Base-by-base conservation (phyloP, 1,140 invertebrate genomes). In the Caligus rogercresseyi region DNA sequence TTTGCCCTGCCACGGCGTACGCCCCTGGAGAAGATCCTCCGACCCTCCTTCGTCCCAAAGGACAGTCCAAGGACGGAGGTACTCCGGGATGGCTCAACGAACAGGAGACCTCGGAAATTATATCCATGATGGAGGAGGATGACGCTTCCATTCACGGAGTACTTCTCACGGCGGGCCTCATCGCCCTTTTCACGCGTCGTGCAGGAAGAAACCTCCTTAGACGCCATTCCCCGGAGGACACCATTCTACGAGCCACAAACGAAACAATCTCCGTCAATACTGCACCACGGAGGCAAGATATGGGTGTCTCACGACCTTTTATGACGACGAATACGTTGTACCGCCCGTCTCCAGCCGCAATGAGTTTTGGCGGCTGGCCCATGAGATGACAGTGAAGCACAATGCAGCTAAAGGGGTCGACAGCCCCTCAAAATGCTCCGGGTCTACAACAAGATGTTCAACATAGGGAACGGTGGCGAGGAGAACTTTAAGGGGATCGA, bases 301-400 rank as follows among this genome's bases (percentile, higher is more conserved):
- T 11, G 57, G 57, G 14, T 60, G 57, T n/a, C 26, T 60, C 4
- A 31, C 20, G 1, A 31, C 57, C 25, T 60, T 18, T 18, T 60
- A 26, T n/a, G 57, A 60, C 2, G 14, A 2, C 15, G 57, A 60
- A 18, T 60, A 26, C 21, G 23, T 43, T 4, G 15, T 60, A 14
- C 2, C 18, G 15, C 24, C 23, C 18, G 25, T 60, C 18, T 26
- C 57, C 24, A 18, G 18, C 23, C 14, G 57, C 25, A 26, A 11
- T 31, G 57, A 60, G 20, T 60, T 60, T 43, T 60, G 57, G 57
- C 14, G 26, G 21, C 21, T 26, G 7, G 57, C 57, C 1, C 57
- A 60, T 43, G 57, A 60, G 4, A 18, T 60, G 24, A 60, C 57
- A 25, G 26, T 60, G 57, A 60, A 52, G 24, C 57, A 60, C 26